Percentiles rank a stretch among this genome's conserved stretches.
Evolutionary conservation across 2,797 vertebrate genomes (phyloP).

Genomic region (Peromyscus eremicus): DNA sequence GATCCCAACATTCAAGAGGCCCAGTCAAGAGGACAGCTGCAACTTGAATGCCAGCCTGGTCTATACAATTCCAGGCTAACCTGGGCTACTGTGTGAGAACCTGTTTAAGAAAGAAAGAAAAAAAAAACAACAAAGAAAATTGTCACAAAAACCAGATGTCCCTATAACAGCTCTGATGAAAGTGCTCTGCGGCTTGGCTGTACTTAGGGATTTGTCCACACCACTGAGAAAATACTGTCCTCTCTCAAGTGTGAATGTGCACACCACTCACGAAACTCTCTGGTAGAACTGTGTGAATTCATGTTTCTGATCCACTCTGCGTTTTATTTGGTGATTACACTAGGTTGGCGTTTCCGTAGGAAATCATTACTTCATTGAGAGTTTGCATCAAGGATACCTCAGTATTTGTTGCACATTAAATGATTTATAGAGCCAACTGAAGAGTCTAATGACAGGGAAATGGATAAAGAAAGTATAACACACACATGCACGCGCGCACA

Average conservation of each 20-base stretch:
- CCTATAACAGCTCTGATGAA: background rate
- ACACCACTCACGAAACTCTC: background rate
- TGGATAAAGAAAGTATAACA: background rate
- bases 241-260: rapidly evolving
- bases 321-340: background rate
- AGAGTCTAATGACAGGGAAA: too few relatives aligned
- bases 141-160: background rate
- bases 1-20: background rate
- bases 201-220: background rate
- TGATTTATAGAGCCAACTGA: background rate
- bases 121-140: background rate
- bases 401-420: background rate
- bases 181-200: rapidly evolving
- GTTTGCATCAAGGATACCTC: background rate
- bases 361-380: constrained; percentile 7
- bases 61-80: background rate
- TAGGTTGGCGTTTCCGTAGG: background rate
- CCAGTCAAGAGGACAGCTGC: background rate
- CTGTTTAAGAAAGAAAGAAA: background rate
- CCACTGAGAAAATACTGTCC: rapidly evolving
- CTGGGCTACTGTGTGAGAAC: background rate
- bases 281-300: background rate
- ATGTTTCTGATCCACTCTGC: background rate
- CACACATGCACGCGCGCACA: background rate
- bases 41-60: background rate